phyloP scores from a whole-genome alignment of 2,888 invertebrate genomes.

The Sturmia bella region DNA sequence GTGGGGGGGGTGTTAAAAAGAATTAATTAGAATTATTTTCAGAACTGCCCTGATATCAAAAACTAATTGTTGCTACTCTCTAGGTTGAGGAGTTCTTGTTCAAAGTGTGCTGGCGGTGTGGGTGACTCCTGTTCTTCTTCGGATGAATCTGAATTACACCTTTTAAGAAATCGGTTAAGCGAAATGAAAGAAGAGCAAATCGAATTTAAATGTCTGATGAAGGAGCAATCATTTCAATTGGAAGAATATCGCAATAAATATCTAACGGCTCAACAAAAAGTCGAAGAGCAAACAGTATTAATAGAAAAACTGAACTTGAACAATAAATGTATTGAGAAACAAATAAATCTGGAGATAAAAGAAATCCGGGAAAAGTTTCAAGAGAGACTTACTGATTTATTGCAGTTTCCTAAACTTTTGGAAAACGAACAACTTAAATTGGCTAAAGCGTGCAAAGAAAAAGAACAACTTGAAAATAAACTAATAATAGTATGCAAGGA shows the following conservation, averaged over 20 bases:
- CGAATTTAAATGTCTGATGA: slow-evolving; percentile 80
- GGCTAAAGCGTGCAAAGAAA: slow-evolving; percentile 77
- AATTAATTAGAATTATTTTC: too few species aligned
- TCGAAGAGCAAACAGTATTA: slow-evolving; percentile 79
- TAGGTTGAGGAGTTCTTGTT: slow-evolving; percentile 75
- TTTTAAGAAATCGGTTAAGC: slow-evolving; percentile 77
- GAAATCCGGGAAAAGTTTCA: slow-evolving; percentile 81
- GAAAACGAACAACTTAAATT: slow-evolving; percentile 80
- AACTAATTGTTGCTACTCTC: background rate
- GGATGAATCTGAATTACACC: slow-evolving; percentile 74
- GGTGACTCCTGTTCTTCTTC: slow-evolving; percentile 64
- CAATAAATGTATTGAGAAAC: slow-evolving; percentile 80
- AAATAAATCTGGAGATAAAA: slow-evolving; percentile 80
- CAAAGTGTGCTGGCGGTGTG: slow-evolving; percentile 70
- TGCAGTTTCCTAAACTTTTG: slow-evolving; percentile 79
- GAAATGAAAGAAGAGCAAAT: slow-evolving; percentile 79
- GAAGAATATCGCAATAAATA: slow-evolving; percentile 81
- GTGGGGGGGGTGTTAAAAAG: too few species aligned
- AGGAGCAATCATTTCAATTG: slow-evolving; percentile 79
- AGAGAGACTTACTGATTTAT: slow-evolving; percentile 79
- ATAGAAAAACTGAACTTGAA: slow-evolving; percentile 79
- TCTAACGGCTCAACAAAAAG: slow-evolving; percentile 79
- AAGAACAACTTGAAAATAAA: slow-evolving; percentile 78
- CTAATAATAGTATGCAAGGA: slow-evolving; percentile 79
- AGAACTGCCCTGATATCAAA: background rate